Percentiles rank a stretch among this genome's conserved stretches.
These are phyloP conservation scores for Gymnothorax reevesii DNA, from an alignment of 2,797 vertebrate genomes.

Conservation along the genomic window DNA sequence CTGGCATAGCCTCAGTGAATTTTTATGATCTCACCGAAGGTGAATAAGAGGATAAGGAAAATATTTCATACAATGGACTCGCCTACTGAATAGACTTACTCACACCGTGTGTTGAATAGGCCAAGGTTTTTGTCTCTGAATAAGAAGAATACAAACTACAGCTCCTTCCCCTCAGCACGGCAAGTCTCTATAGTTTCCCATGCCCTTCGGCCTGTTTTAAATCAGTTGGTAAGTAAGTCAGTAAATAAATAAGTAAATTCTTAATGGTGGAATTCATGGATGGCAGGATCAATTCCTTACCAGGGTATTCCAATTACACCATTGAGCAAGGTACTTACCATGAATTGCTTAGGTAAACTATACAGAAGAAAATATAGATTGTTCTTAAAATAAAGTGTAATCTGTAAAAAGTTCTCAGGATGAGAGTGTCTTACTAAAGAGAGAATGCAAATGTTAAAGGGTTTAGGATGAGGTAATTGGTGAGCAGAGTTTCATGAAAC, in stretches of 20 bases:
- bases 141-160: neutral
- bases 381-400: neutral
- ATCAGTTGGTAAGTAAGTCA: neutral
- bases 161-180: neutral
- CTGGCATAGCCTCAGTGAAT: slow-evolving; percentile 25
- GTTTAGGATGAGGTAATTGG: neutral
- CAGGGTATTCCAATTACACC: neutral
- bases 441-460: neutral
- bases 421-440: neutral
- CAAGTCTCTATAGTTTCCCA: neutral
- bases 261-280: neutral
- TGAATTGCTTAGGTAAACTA: neutral
- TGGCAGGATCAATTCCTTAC: neutral
- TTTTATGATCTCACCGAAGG: slow-evolving; percentile 12
- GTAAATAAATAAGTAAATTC: neutral
- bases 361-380: neutral
- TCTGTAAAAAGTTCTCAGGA: neutral
- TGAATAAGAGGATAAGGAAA: neutral
- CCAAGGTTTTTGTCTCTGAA: neutral
- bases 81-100: neutral
- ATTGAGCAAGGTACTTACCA: neutral
- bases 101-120: neutral
- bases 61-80: neutral
- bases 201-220: neutral
- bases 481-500: neutral